phyloP scores from a whole-genome alignment of 1,140 invertebrate genomes.

The Nylanderia fulva region DNA sequence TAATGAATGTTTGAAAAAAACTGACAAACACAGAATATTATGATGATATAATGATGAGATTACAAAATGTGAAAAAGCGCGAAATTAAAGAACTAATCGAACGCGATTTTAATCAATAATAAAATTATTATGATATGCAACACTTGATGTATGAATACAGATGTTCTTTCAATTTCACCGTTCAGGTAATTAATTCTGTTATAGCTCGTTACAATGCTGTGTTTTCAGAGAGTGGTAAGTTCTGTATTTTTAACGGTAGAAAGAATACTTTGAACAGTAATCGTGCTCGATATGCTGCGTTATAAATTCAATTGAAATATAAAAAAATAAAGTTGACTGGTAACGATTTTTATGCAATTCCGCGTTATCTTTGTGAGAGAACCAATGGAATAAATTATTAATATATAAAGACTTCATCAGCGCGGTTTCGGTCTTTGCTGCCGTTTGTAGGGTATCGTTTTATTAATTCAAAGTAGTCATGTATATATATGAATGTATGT shows the following conservation, averaged over 20 bases:
- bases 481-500: too few species aligned
- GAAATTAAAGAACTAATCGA: background rate
- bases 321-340: background rate
- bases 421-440: background rate
- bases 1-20: background rate
- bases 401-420: background rate
- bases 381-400: constrained; percentile 7
- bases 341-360: background rate
- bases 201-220: background rate
- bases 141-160: background rate
- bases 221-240: background rate
- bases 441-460: background rate
- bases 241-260: background rate
- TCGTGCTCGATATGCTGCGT: background rate
- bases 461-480: constrained; percentile 38
- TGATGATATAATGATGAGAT: background rate
- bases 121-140: background rate
- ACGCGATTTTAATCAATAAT: constrained; percentile 18
- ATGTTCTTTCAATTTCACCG: background rate
- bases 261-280: background rate
- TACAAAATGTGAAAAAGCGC: background rate
- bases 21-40: background rate
- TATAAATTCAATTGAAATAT: constrained; percentile 15
- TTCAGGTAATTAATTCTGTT: constrained; percentile 21
- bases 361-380: background rate